These are phyloP conservation scores for Drosophila kikkawai DNA, from an alignment of 1,140 invertebrate genomes.

Conservation along the genomic window DNA sequence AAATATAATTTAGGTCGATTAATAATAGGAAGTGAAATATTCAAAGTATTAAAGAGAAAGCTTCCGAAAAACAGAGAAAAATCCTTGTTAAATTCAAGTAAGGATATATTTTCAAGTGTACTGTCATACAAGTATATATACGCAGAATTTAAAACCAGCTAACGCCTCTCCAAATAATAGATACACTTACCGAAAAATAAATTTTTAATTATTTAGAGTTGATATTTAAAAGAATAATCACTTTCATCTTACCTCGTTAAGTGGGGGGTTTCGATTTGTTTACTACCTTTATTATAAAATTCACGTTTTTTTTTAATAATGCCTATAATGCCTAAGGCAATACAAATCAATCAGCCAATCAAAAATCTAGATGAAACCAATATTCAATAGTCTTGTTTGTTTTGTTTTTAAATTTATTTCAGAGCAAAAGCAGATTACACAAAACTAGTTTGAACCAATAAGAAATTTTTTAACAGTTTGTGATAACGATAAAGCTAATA, in stretches of 20 bases:
- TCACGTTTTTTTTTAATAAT: not conserved
- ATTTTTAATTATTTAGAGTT: not conserved
- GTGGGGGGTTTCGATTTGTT: not conserved
- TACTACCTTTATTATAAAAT: not conserved
- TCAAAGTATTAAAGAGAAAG: not conserved
- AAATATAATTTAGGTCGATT: not conserved
- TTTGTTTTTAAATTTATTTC: not conserved
- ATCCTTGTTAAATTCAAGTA: not conserved
- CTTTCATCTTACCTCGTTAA: not conserved
- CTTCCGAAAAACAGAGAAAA: not conserved
- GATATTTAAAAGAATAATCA: not conserved
- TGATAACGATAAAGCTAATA: conserved; percentile 5
- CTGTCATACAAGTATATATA: too few relatives aligned
- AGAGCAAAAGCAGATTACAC: conserved; percentile 1
- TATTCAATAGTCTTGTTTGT: not conserved
- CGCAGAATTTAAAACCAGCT: not conserved
- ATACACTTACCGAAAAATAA: not conserved
- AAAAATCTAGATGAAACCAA: conserved; percentile 4
- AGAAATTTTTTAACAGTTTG: not conserved
- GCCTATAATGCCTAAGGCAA: not conserved
- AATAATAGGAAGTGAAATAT: not conserved
- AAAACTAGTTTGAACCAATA: conserved; percentile 10
- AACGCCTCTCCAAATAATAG: not conserved
- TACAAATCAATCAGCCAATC: not conserved
- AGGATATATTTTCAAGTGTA: not conserved